Percentiles rank a stretch among this genome's conserved stretches.
Conservation (phyloP, 2,797 vertebrate species). For the Intellagama lesueurii region DNA sequence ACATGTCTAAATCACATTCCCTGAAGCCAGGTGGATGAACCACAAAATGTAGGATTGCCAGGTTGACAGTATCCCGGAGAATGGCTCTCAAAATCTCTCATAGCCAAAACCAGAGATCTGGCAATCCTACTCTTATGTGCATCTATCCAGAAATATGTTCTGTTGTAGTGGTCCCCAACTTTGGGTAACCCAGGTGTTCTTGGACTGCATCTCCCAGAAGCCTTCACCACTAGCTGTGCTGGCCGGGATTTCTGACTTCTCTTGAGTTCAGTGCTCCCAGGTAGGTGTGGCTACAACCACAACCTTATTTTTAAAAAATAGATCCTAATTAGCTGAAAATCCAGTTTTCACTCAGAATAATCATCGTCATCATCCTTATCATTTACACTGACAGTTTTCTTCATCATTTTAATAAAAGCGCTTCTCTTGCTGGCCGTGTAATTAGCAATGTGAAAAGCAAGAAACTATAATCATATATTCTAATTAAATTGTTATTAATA, state of each 20-base stretch:
- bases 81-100: too few species aligned
- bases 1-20: too few species aligned
- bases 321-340: background rate
- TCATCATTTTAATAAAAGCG: background rate
- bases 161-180: background rate
- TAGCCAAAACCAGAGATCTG: too few species aligned
- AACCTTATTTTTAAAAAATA: background rate
- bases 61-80: too few species aligned
- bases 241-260: too few species aligned
- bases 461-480: background rate
- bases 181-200: background rate
- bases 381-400: background rate
- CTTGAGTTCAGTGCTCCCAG: background rate
- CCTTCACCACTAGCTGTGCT: too few species aligned
- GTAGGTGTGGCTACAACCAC: background rate
- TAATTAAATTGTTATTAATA: slow-evolving; percentile 19
- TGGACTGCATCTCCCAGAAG: too few species aligned
- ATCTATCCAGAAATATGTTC: background rate
- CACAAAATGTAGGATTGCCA: too few species aligned
- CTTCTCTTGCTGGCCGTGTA: background rate
- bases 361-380: background rate
- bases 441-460: background rate
- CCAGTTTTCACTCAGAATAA: background rate
- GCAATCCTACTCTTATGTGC: too few species aligned
- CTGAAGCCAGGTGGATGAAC: too few species aligned